These are phyloP conservation scores for Chondrosia reniformis DNA, from an alignment of 37 sponge, comb jelly and placozoan genomes.

Conservation along the genomic window DNA sequence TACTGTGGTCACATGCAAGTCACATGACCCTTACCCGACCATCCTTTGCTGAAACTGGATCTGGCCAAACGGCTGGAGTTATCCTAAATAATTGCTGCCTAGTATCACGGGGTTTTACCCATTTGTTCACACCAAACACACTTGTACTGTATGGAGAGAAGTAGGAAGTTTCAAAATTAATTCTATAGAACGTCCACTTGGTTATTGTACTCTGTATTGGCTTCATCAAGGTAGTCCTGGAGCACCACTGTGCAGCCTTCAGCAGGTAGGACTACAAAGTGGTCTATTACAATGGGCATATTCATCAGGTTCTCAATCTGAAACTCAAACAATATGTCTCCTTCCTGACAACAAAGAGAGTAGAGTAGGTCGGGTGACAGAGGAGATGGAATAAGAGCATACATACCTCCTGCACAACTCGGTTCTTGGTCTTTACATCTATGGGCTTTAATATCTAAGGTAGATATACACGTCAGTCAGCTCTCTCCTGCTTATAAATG, in stretches of 20 bases:
- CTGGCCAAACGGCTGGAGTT: slow-evolving; percentile 30
- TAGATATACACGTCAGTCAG: not conserved
- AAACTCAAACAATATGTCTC: slow-evolving; percentile 73
- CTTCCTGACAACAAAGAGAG: slow-evolving; percentile 26
- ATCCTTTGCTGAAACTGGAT: slow-evolving; percentile 27
- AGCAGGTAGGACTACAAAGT: slow-evolving; percentile 69
- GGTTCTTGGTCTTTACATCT: slow-evolving; percentile 87
- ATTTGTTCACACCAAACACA: slow-evolving; percentile 61
- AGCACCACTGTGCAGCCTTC: slow-evolving; percentile 41
- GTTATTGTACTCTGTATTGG: not conserved
- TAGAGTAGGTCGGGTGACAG: not conserved
- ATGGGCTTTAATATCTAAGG: slow-evolving; percentile 80
- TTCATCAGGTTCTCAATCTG: slow-evolving; percentile 83
- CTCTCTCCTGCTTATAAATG: not conserved
- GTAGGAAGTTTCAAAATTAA: not conserved
- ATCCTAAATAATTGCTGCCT: slow-evolving; percentile 74
- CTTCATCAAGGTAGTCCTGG: not conserved
- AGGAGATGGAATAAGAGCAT: too few relatives aligned
- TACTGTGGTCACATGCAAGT: not conserved
- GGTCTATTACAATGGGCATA: slow-evolving; percentile 64
- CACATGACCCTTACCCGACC: slow-evolving; percentile 2
- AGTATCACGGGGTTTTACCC: slow-evolving; percentile 49
- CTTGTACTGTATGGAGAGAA: slow-evolving; percentile 19
- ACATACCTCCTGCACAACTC: slow-evolving; percentile 29
- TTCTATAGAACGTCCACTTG: not conserved